phyloP scores from a whole-genome alignment of 2,797 vertebrate genomes.

The Diplodus sargus region DNA sequence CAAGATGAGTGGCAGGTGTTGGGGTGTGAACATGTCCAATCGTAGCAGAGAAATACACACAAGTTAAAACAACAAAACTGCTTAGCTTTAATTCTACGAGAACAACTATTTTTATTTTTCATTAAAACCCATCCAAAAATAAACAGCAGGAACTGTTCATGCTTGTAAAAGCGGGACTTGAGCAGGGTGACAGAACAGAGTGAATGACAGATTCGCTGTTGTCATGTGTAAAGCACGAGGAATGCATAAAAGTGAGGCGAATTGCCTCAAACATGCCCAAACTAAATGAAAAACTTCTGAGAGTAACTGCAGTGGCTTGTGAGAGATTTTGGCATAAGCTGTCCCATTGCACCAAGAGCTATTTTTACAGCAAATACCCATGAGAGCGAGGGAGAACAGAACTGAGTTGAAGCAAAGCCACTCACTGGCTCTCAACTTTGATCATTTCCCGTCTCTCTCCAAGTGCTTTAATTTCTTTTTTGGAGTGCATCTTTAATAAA shows the following conservation, averaged over 20 bases:
- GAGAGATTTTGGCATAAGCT: slow-evolving; percentile 83
- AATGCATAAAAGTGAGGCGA: slow-evolving; percentile 63
- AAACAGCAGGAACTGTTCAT: slow-evolving; percentile 52
- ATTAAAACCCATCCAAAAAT: slow-evolving; percentile 66
- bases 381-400: slow-evolving; percentile 73
- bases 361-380: slow-evolving; percentile 84
- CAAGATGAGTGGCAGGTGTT: slow-evolving; percentile 54
- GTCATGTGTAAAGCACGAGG: slow-evolving; percentile 52
- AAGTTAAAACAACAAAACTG: background rate
- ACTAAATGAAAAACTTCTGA: slow-evolving; percentile 78
- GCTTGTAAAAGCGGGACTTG: slow-evolving; percentile 46
- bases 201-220: slow-evolving; percentile 69
- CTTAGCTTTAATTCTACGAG: slow-evolving; percentile 40
- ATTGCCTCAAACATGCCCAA: slow-evolving; percentile 69
- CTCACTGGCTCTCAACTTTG: slow-evolving; percentile 79
- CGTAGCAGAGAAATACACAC: slow-evolving; percentile 11
- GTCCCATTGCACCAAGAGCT: slow-evolving; percentile 82
- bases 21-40: slow-evolving; percentile 50
- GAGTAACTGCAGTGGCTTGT: slow-evolving; percentile 75
- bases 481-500: slow-evolving; percentile 56
- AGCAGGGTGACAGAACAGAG: slow-evolving; percentile 58
- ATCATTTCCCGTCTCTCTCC: slow-evolving; percentile 67
- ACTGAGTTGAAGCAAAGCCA: slow-evolving; percentile 75
- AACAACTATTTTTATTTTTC: slow-evolving; percentile 46
- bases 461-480: slow-evolving; percentile 55